Evolutionary conservation across 2,113 vertebrate genomes (phyloP).

Genomic region (Rhinichthys klamathensis): DNA sequence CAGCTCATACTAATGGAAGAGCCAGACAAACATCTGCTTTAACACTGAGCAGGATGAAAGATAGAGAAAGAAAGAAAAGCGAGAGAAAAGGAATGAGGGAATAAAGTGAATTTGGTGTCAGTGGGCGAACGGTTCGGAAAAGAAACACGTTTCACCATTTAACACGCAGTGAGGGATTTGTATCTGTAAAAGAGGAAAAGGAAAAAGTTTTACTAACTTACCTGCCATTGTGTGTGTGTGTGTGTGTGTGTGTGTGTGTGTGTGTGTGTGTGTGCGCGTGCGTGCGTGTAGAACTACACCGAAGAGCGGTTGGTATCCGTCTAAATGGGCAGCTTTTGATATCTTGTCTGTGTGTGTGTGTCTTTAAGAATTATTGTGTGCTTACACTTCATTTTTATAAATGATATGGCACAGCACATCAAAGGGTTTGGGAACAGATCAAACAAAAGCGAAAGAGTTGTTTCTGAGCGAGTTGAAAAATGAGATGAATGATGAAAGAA

Average conservation of each 20-base stretch:
- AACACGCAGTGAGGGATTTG: constrained; percentile 10
- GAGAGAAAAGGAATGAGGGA: constrained; percentile 14
- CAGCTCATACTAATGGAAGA: constrained; percentile 31
- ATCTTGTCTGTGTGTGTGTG: neutral
- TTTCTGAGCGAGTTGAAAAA: neutral
- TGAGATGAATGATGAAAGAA: constrained; percentile 16
- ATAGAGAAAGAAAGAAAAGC: neutral
- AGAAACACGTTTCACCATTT: neutral
- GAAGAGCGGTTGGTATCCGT: constrained; percentile 11
- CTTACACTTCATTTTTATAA: constrained; percentile 25
- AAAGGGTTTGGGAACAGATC: constrained; percentile 35
- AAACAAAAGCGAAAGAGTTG: neutral
- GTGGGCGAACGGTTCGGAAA: constrained; percentile 12
- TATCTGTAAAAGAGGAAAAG: neutral
- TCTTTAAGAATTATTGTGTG: constrained; percentile 19
- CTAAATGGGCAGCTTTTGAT: constrained; percentile 8
- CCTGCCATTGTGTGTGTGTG: neutral
- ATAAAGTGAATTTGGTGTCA: neutral
- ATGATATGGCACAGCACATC: constrained; percentile 22
- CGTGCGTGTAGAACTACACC: neutral
- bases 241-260: neutral
- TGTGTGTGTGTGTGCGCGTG: neutral
- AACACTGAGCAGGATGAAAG: constrained; percentile 28
- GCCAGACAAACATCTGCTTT: constrained; percentile 47
- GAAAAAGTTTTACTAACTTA: neutral